These are phyloP conservation scores for Lasioglossum figueresi DNA, from an alignment of 2,888 invertebrate species.

Conservation along the genomic window DNA sequence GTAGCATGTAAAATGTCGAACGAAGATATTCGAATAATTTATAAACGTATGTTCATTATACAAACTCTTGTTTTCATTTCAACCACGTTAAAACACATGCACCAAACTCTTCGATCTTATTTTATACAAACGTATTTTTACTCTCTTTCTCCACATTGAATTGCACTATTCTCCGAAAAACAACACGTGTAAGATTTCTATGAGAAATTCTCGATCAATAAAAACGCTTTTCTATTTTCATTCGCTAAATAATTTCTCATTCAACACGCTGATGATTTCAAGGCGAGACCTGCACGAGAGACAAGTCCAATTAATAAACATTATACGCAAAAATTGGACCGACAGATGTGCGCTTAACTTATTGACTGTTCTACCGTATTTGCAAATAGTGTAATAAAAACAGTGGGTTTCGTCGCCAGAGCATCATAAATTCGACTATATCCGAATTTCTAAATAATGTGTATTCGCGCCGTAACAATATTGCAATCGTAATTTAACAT, in stretches of 20 bases:
- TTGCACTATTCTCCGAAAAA: not conserved
- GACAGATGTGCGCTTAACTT: not conserved
- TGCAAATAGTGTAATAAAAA: not conserved
- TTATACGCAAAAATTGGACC: not conserved
- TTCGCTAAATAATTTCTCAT: not conserved
- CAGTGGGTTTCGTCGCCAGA: not conserved
- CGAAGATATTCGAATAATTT: constrained; percentile 42
- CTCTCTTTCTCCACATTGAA: not conserved
- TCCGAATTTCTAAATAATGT: not conserved
- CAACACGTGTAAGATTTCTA: not conserved
- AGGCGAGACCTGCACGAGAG: not conserved
- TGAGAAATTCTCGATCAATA: not conserved
- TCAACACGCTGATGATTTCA: not conserved
- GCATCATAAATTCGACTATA: not conserved
- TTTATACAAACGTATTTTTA: not conserved
- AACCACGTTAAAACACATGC: constrained; percentile 22
- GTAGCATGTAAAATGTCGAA: constrained; percentile 25
- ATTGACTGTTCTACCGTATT: not conserved
- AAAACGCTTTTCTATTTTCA: not conserved
- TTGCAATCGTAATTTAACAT: not conserved
- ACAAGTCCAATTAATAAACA: not conserved
- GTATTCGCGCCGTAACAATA: constrained; percentile 3
- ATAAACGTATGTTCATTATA: constrained; percentile 24
- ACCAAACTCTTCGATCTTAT: not conserved
- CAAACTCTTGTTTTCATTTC: constrained; percentile 29